phyloP scores from a whole-genome alignment of 2,113 vertebrate genomes.

The Nymphicus hollandicus region DNA sequence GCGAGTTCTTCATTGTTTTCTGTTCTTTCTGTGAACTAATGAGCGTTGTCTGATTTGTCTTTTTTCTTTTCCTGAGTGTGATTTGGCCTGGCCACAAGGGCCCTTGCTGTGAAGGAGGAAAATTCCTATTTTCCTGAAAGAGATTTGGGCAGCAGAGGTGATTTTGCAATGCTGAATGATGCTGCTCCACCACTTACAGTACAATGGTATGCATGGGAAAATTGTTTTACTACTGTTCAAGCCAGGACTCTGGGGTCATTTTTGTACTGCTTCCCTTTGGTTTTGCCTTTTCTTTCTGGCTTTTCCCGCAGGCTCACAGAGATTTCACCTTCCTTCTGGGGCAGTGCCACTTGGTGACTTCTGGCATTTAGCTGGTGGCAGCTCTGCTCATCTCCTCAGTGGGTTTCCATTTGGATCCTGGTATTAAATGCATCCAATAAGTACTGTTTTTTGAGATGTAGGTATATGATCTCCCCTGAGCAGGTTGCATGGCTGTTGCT shows the following conservation, averaged over 20 bases:
- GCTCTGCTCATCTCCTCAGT: rapidly evolving
- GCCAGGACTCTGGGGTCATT: neutral
- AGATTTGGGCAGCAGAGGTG: neutral
- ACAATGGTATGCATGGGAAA: neutral
- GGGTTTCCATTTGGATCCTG: neutral
- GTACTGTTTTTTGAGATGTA: rapidly evolving
- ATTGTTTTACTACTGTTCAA: no score
- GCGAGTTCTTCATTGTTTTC: slow-evolving; percentile 20
- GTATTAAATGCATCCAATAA: neutral
- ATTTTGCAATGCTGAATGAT: neutral
- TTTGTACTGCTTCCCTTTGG: neutral
- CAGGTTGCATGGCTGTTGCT: rapidly evolving
- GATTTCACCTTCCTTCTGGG: neutral
- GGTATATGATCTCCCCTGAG: rapidly evolving
- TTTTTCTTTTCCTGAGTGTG: neutral
- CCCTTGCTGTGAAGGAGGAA: neutral
- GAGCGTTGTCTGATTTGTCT: neutral
- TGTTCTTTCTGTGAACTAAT: slow-evolving; percentile 4
- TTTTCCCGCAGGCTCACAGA: neutral
- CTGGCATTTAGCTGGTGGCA: neutral
- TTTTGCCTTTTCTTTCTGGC: neutral
- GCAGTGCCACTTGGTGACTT: neutral
- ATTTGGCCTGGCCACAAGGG: neutral
- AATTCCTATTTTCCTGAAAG: neutral
- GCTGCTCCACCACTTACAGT: rapidly evolving